phyloP scores from a whole-genome alignment of 2,797 vertebrate species.

The Chrosomus eos region DNA sequence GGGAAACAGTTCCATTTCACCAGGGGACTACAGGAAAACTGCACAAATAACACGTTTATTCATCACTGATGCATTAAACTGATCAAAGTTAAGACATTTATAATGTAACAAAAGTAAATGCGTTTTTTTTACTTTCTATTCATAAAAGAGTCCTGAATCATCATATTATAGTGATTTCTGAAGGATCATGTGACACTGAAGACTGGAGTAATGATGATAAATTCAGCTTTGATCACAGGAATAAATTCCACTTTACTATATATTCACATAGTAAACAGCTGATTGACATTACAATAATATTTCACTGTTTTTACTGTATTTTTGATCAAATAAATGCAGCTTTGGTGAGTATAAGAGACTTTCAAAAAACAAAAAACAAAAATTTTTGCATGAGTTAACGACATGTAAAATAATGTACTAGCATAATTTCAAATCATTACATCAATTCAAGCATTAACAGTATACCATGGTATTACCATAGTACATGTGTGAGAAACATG shows the following conservation, averaged over 20 bases:
- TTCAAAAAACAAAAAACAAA: no score
- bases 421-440: no score
- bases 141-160: not conserved
- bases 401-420: not conserved
- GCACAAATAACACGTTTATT: not conserved
- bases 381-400: not conserved
- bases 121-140: no score
- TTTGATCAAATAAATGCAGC: not conserved
- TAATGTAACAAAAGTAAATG: no score
- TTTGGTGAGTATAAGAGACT: not conserved
- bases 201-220: not conserved
- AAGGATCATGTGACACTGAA: not conserved
- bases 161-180: not conserved
- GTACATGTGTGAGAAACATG: not conserved
- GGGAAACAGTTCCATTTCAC: not conserved
- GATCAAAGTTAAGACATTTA: no score
- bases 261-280: not conserved
- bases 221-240: not conserved
- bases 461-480: not conserved
- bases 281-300: accelerated
- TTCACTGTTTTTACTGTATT: not conserved
- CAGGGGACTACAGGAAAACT: not conserved
- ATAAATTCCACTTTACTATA: not conserved
- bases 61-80: no score
- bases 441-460: not conserved